Percentiles rank a stretch among this genome's conserved stretches.
Conservation (phyloP, 2,797 vertebrate genomes). For the Hipposideros larvatus region DNA sequence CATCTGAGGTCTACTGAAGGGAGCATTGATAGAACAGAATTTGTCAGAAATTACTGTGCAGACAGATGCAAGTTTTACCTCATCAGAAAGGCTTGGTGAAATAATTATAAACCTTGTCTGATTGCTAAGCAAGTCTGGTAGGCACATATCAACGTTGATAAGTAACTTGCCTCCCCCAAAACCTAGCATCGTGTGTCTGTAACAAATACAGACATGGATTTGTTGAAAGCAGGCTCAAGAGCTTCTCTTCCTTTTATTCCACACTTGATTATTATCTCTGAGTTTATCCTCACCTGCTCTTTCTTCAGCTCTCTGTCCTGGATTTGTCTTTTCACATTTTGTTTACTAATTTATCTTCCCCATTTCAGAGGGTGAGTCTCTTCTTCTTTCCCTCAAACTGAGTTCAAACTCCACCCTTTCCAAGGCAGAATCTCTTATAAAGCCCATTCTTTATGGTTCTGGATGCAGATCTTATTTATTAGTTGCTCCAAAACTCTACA, state of each 20-base stretch:
- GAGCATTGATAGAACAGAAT: not conserved
- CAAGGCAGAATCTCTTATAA: not conserved
- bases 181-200: not conserved
- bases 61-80: not conserved
- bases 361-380: slow-evolving; percentile 7
- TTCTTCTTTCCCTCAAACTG: not conserved
- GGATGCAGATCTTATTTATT: slow-evolving; percentile 1
- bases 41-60: slow-evolving; percentile 32
- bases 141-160: not conserved
- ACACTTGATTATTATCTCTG: not conserved
- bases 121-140: slow-evolving; percentile 29
- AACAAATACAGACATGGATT: not conserved
- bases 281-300: not conserved
- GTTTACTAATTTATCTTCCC: not conserved
- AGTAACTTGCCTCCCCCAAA: not conserved
- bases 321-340: not conserved
- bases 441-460: not conserved
- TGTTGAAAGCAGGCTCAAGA: not conserved
- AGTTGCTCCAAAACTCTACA: not conserved
- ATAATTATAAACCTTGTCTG: slow-evolving; percentile 49
- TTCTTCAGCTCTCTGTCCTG: not conserved
- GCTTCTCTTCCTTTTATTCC: not conserved
- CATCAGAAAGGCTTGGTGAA: not conserved
- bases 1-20: slow-evolving; percentile 34
- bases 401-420: not conserved